Base-by-base conservation (phyloP, 2,113 vertebrate species). In the Daphoenositta chrysoptera region DNA sequence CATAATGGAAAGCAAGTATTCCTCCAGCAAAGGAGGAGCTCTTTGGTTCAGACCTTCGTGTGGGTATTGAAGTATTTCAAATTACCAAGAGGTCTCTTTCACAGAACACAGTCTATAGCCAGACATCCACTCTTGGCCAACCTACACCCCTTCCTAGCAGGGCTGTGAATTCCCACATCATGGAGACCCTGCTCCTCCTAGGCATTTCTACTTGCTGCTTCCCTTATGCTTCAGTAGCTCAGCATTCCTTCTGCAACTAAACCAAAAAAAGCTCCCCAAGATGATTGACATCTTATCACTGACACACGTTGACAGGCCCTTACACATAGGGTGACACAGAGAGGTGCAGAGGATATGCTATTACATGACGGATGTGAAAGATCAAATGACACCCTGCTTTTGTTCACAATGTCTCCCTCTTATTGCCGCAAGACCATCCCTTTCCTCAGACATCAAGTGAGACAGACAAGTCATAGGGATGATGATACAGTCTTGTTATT, bases 251-350 rank as follows among this genome's bases (percentile, higher is more conserved):
- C 76, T 73, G 11, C 40, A 37, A 14, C 33, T 54, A 70, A 87
- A 72, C 22, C 1, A 24, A 44, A 86, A 81, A 80, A 15, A 80
- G 47, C 24, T 86, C 54, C n/a, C 33, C 1, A 2, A 31, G 63
- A 70, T 11, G 9, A n/a, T 1, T 75, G 72, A 33, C 21, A 23
- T 72, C 33, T 39, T 42, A 66, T 13, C 21, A 69, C 5, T 53
- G 48, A 58, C 13, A 33, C 24, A 35, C 4, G 30, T 89, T 48
- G 61, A 53, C 15, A 66, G 54, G 22, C n/a, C 9, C 77, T 70
- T 85, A 47, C 23, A 45, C 0, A 1, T 1, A 48, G 27, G 28
- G 15, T 35, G 37, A 31, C 44, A 15, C 0, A 64, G 33, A 51
- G 27, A 56, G 16, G 18, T 83, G 66, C 11, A 45, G 51, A 64